phyloP scores from a whole-genome alignment of 2,797 vertebrate genomes.

The Sebastes glaucus region DNA sequence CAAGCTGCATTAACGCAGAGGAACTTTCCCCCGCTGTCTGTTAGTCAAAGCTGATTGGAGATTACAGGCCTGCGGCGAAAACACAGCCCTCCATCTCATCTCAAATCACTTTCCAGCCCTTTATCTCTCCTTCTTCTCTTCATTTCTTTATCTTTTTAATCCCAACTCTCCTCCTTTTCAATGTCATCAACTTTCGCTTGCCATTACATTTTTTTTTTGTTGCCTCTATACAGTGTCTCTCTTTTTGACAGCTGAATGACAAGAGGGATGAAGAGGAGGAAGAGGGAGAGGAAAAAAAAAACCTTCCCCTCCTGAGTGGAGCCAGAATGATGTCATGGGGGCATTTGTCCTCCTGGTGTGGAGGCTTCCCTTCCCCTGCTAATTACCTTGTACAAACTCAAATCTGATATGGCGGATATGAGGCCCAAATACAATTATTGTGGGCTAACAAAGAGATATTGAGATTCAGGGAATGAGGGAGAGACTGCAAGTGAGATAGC shows the following conservation, averaged over 20 bases:
- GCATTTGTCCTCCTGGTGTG: slow-evolving; percentile 82
- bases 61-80: slow-evolving; percentile 74
- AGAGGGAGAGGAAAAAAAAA: background rate
- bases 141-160: slow-evolving; percentile 71
- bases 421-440: slow-evolving; percentile 85
- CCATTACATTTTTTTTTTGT: slow-evolving; percentile 25
- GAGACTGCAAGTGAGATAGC: slow-evolving; percentile 73
- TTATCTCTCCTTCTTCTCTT: slow-evolving; percentile 51
- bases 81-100: slow-evolving; percentile 70
- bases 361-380: slow-evolving; percentile 85
- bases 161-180: slow-evolving; percentile 60
- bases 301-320: slow-evolving; percentile 65
- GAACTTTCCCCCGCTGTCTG: slow-evolving; percentile 75
- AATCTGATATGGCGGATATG: slow-evolving; percentile 86
- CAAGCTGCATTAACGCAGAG: slow-evolving; percentile 72
- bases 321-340: slow-evolving; percentile 80
- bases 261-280: slow-evolving; percentile 55
- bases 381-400: slow-evolving; percentile 87
- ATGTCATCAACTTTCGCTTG: slow-evolving; percentile 69
- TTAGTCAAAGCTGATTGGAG: slow-evolving; percentile 83
- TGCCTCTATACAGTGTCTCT: slow-evolving; percentile 34
- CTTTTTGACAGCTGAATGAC: slow-evolving; percentile 58
- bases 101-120: slow-evolving; percentile 66
- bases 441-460: slow-evolving; percentile 82
- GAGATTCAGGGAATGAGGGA: slow-evolving; percentile 77